phyloP scores from a whole-genome alignment of 2,113 vertebrate genomes.

The Crotalus tigris region DNA sequence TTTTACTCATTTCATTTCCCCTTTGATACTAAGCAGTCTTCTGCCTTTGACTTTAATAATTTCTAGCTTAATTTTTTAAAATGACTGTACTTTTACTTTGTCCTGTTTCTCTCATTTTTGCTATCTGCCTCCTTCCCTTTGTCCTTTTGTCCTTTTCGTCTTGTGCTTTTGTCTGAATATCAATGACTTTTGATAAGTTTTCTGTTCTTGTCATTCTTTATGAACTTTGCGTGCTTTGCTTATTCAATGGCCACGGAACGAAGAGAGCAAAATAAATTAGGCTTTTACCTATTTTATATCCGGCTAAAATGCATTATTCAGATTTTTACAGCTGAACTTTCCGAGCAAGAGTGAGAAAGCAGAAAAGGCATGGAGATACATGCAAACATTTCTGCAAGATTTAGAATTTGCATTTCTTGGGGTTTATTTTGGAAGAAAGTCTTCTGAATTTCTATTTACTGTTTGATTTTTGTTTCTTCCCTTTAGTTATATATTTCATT shows the following conservation, averaged over 20 bases:
- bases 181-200: constrained; percentile 4
- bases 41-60: not conserved
- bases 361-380: not conserved
- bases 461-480: not conserved
- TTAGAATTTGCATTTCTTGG: not conserved
- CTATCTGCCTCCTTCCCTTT: not conserved
- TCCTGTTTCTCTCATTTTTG: not conserved
- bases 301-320: not conserved
- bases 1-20: not conserved
- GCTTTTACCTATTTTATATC: not conserved
- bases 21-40: not conserved
- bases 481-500: not conserved
- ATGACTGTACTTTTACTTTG: not conserved
- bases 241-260: not conserved
- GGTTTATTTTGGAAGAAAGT: not conserved
- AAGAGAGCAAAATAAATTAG: not conserved
- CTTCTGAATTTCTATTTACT: not conserved
- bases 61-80: not conserved
- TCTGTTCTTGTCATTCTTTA: not conserved
- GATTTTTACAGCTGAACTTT: not conserved
- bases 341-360: not conserved
- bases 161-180: not conserved
- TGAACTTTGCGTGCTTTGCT: not conserved
- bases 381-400: not conserved
- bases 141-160: not conserved